Evolutionary conservation across 2,888 invertebrate genomes (phyloP).

Genomic region (Watsonalla cultraria): DNA sequence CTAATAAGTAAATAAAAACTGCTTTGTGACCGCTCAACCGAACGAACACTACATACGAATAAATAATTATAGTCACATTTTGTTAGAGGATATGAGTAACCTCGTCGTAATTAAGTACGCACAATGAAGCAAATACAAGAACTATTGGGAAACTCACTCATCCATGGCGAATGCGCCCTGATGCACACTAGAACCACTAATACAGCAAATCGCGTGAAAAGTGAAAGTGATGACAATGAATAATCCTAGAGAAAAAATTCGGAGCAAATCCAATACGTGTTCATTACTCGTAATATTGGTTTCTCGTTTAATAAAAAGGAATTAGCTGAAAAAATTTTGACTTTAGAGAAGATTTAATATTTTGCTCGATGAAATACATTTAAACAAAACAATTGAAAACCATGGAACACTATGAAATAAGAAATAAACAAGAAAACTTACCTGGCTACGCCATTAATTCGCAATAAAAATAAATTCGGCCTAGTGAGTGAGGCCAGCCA

Average conservation of each 20-base stretch:
- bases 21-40: background rate
- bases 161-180: constrained; percentile 68
- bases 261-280: constrained; percentile 77
- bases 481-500: constrained; percentile 21
- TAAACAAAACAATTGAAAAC: constrained; percentile 75
- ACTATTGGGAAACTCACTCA: constrained; percentile 69
- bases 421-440: constrained; percentile 78
- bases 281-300: constrained; percentile 73
- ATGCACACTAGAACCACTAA: constrained; percentile 62
- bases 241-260: constrained; percentile 76
- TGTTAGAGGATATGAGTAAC: constrained; percentile 57
- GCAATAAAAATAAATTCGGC: constrained; percentile 73
- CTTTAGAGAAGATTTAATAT: constrained; percentile 65
- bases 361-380: constrained; percentile 72
- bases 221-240: constrained; percentile 79
- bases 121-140: constrained; percentile 47
- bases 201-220: constrained; percentile 68
- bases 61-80: constrained; percentile 49
- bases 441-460: constrained; percentile 79
- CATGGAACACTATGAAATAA: constrained; percentile 71
- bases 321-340: constrained; percentile 73
- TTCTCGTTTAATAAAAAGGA: constrained; percentile 67
- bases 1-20: background rate
- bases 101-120: constrained; percentile 58
- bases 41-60: constrained; percentile 17